phyloP scores from a whole-genome alignment of 2,888 invertebrate genomes.

The Sicus ferrugineus region DNA sequence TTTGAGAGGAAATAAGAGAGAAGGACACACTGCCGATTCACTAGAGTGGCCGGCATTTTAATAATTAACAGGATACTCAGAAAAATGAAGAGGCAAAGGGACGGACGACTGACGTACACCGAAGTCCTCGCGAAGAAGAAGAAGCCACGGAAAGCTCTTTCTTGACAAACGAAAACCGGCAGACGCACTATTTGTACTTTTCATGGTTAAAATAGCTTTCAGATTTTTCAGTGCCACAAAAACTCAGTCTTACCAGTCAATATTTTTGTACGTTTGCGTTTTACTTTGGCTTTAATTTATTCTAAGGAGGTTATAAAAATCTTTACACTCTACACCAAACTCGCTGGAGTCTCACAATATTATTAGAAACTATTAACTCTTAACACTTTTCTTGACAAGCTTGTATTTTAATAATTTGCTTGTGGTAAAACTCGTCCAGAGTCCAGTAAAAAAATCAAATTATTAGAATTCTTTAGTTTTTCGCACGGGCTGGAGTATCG shows the following conservation, averaged over 20 bases:
- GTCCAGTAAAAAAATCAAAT: too few species aligned
- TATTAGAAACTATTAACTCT: slow-evolving; percentile 5
- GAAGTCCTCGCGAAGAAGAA: background rate
- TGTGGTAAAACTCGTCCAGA: too few species aligned
- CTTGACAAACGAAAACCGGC: too few species aligned
- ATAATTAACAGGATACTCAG: background rate
- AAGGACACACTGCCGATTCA: background rate
- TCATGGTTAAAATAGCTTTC: too few species aligned
- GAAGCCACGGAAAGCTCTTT: slow-evolving; percentile 9
- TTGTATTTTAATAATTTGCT: background rate
- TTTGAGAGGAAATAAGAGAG: too few species aligned
- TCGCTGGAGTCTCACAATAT: background rate
- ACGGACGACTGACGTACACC: background rate
- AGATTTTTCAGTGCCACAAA: background rate
- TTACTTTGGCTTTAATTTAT: slow-evolving; percentile 9
- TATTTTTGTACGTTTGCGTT: slow-evolving; percentile 31
- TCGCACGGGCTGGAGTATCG: background rate
- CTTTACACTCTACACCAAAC: background rate
- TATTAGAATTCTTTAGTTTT: background rate
- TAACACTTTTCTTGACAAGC: background rate
- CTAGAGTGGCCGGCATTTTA: background rate
- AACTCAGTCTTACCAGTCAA: slow-evolving; percentile 33
- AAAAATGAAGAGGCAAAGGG: background rate
- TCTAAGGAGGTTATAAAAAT: background rate
- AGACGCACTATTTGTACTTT: too few species aligned